phyloP scores from a whole-genome alignment of 2,888 invertebrate genomes.

The Tigriopus californicus region DNA sequence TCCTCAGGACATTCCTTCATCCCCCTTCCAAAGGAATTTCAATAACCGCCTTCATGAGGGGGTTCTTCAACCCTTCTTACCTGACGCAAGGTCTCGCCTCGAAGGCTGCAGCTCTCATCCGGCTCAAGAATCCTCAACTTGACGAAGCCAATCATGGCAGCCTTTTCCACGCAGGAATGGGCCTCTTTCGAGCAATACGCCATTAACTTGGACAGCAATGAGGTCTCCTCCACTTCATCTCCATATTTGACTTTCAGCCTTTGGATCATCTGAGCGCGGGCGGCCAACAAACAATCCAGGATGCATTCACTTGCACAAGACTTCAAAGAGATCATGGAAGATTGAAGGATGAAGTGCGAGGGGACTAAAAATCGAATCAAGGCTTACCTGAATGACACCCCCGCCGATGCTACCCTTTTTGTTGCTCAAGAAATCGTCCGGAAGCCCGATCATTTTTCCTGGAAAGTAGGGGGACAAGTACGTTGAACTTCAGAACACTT shows the following conservation, averaged over 20 bases:
- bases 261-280: slow-evolving; percentile 69
- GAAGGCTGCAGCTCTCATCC: slow-evolving; percentile 57
- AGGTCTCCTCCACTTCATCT: slow-evolving; percentile 63
- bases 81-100: slow-evolving; percentile 57
- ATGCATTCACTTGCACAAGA: slow-evolving; percentile 91
- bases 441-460: slow-evolving; percentile 50
- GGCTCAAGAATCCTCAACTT: slow-evolving; percentile 73
- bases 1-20: not conserved
- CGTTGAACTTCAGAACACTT: slow-evolving; percentile 17
- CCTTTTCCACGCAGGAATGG: slow-evolving; percentile 80
- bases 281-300: slow-evolving; percentile 75
- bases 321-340: slow-evolving; percentile 32
- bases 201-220: slow-evolving; percentile 73
- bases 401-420: slow-evolving; percentile 72
- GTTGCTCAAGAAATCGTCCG: slow-evolving; percentile 64
- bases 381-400: slow-evolving; percentile 70
- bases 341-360: not conserved
- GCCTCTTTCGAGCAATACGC: slow-evolving; percentile 52
- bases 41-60: not conserved
- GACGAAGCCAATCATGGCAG: slow-evolving; percentile 82
- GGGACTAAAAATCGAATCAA: not conserved
- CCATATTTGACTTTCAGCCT: slow-evolving; percentile 43
- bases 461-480: too few relatives aligned
- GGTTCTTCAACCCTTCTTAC: slow-evolving; percentile 32
- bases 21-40: not conserved